Conservation (phyloP, 2,113 vertebrate genomes). For the Actinemys pallida region DNA sequence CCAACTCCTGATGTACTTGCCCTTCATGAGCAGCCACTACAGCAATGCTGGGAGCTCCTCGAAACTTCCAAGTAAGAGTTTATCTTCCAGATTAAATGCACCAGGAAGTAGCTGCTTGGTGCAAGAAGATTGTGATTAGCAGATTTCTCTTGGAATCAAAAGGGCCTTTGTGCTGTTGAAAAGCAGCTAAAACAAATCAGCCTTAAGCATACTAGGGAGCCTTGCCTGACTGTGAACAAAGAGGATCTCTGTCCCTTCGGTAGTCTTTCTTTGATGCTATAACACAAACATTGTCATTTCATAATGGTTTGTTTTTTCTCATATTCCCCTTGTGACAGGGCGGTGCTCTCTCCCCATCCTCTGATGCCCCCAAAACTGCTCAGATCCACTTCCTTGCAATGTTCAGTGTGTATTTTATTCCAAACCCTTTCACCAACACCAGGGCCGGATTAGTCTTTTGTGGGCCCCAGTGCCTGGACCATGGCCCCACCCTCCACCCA, state of each 20-base stretch:
- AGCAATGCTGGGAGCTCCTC: not conserved
- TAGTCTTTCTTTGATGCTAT: not conserved
- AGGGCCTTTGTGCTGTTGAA: not conserved
- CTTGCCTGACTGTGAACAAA: constrained; percentile 1
- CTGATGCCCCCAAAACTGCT: not conserved
- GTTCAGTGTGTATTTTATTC: not conserved
- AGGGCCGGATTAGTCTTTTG: no score
- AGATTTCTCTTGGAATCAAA: not conserved
- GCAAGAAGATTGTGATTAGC: not conserved
- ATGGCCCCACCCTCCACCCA: no score
- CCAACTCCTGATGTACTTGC: not conserved
- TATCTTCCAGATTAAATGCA: not conserved
- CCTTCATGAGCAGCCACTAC: not conserved
- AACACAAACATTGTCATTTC: not conserved
- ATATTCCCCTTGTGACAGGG: not conserved
- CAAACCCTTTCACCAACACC: no score
- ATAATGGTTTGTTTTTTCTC: not conserved
- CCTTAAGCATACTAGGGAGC: not conserved
- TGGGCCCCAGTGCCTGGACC: no score
- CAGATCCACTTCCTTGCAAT: not conserved
- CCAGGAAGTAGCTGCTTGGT: not conserved
- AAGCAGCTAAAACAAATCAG: not conserved
- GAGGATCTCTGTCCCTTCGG: not conserved
- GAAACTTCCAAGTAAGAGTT: not conserved
- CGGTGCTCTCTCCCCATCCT: not conserved